Evolutionary conservation across 2,888 invertebrate species (phyloP).

Genomic region (Hirtodrosophila cameraria): DNA sequence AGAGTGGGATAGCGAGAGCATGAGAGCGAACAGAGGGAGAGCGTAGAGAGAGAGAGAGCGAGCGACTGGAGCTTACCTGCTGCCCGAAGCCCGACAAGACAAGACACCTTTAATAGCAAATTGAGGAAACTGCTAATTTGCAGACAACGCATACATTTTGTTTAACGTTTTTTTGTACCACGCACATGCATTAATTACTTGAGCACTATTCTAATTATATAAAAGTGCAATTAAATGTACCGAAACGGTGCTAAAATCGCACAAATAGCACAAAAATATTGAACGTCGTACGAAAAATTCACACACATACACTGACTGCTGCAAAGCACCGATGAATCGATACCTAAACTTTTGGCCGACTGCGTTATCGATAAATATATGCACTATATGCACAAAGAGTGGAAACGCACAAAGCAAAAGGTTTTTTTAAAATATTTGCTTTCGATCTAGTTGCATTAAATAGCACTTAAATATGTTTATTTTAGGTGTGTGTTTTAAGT

Average conservation of each 20-base stretch:
- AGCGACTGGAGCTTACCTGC: constrained; percentile 56
- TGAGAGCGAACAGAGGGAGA: constrained; percentile 38
- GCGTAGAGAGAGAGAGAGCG: constrained; percentile 34
- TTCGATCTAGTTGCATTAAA: no score
- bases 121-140: constrained; percentile 46
- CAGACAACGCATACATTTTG: constrained; percentile 36
- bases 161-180: constrained; percentile 16
- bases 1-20: constrained; percentile 8
- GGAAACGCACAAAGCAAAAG: no score
- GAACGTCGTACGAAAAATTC: constrained; percentile 57
- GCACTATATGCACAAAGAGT: no score
- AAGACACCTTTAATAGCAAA: constrained; percentile 47
- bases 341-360: constrained; percentile 5
- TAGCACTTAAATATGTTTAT: no score
- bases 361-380: constrained; percentile 28
- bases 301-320: constrained; percentile 51
- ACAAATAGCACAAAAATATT: constrained; percentile 51
- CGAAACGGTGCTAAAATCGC: constrained; percentile 31
- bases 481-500: no score
- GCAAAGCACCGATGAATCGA: constrained; percentile 38
- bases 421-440: no score
- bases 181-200: constrained; percentile 10
- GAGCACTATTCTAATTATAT: constrained; percentile 24
- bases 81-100: constrained; percentile 61
- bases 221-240: constrained; percentile 24